Evolutionary conservation across 2,113 vertebrate genomes (phyloP), one percentile per base, ranked within the genome.

Genomic region (Proteles cristata): DNA sequence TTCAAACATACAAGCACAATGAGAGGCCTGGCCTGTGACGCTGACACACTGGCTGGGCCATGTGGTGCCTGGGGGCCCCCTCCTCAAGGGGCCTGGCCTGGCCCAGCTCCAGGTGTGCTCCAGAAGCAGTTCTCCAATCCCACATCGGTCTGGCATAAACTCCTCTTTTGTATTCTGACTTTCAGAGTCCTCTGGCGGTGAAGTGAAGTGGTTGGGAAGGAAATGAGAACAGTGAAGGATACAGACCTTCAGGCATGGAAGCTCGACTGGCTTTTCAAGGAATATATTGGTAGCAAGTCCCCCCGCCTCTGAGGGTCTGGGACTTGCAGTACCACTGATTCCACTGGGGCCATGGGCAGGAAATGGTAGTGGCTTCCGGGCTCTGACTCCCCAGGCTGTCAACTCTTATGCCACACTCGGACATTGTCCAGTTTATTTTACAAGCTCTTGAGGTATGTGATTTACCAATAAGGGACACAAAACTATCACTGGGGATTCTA

Each of bases 141-240:
- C 63, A 81, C 48, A 4, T 19, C 5, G 17, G 23, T 63, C 17
- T 90, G 25, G 5, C 11, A 82, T 11, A 39, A 63, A 69, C 80
- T 69, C 0, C 0, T 90, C 68, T 92, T 93, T 90, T 55, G 55
- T 68, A 79, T 86, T 93, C 61, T 95, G 74, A 80, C 48, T 82
- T 76, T 82, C 61, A 69, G 80, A 87, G 45, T 85, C 33, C 26
- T 96, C 73, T 63, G 61, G 11, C 5, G 25, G n/a, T 58, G 9
- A 28, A 65, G 28, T 53, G 69, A 92, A 16, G 9, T 58, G 53
- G 6, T 14, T 88, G 28, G n/a, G 61, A 79, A 85, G 45, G 58
- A 84, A 88, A 82, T 4, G 76, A 80, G 69, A n/a, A 92, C n/a
- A 90, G 14, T 87, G 68, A 92, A 87, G 73, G 31, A 73, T 33